Percentiles rank a stretch among this genome's conserved stretches.
Conservation (phyloP, 2,113 vertebrate species). For the Prunella himalayana region DNA sequence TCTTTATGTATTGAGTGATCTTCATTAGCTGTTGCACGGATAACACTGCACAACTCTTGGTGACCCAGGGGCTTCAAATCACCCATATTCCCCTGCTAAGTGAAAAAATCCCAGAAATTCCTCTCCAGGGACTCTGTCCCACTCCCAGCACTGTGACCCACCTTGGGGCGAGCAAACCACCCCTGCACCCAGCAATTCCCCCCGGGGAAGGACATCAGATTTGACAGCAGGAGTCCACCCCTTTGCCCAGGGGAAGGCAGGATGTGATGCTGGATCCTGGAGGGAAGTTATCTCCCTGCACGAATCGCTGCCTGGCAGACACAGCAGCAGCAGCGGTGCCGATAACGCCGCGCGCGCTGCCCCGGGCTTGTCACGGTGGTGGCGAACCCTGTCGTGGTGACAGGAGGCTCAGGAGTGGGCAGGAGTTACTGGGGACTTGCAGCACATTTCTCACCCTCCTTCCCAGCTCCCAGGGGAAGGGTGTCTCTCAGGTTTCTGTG, state of each 20-base stretch:
- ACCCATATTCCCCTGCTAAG: background rate
- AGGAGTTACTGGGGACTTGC: background rate
- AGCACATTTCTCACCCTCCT: background rate
- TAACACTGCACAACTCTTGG: background rate
- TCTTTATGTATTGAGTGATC: slow-evolving; percentile 10
- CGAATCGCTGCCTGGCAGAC: fast-evolving
- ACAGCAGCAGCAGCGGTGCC: background rate
- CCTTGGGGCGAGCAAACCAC: fast-evolving
- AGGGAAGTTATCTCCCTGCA: background rate
- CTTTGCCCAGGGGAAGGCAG: background rate
- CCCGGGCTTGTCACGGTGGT: fast-evolving
- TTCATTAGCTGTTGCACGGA: background rate
- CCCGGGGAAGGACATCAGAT: background rate
- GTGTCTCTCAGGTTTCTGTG: too few relatives aligned
- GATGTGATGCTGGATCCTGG: background rate
- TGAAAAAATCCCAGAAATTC: too few relatives aligned
- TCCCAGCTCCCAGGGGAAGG: background rate
- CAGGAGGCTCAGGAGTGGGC: fast-evolving
- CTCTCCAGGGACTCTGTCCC: background rate
- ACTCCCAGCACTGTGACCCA: background rate
- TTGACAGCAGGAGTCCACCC: fast-evolving
- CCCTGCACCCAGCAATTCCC: background rate
- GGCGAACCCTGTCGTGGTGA: fast-evolving
- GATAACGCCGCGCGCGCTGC: fast-evolving
- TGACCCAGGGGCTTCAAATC: background rate